Percentiles rank a stretch among this genome's conserved stretches.
These are phyloP conservation scores for Alethe castanea DNA, from an alignment of 2,113 vertebrate genomes.

Conservation along the genomic window DNA sequence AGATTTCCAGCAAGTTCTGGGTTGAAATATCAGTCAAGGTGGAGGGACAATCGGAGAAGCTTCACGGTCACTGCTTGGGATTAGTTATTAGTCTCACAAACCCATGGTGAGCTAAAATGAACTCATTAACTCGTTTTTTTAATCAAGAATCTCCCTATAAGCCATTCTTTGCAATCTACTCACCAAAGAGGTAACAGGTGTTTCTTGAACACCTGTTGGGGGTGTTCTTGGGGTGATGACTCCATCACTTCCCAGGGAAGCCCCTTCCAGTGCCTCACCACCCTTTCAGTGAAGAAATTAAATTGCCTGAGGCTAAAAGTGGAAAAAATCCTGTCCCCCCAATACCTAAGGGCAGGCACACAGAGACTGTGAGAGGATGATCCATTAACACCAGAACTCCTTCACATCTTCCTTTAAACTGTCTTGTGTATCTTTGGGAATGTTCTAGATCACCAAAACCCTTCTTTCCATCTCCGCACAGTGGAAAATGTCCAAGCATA, in stretches of 20 bases:
- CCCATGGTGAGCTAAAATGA: background rate
- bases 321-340: background rate
- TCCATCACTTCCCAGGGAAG: background rate
- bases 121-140: background rate
- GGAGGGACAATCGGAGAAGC: background rate
- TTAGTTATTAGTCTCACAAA: background rate
- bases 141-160: background rate
- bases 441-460: background rate
- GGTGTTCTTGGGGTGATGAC: background rate
- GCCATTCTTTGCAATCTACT: background rate
- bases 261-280: accelerated
- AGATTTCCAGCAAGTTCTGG: background rate
- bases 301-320: background rate
- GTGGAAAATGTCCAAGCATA: background rate
- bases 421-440: background rate
- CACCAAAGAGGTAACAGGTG: background rate
- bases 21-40: background rate
- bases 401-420: background rate
- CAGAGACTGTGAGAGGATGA: background rate
- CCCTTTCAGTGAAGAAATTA: background rate
- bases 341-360: background rate
- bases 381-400: background rate
- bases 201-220: background rate
- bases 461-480: background rate
- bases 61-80: background rate